Evolutionary conservation across 2,797 vertebrate species (phyloP), one percentile per base, ranked within the genome.

Genomic region (Atherinosoma microstoma): DNA sequence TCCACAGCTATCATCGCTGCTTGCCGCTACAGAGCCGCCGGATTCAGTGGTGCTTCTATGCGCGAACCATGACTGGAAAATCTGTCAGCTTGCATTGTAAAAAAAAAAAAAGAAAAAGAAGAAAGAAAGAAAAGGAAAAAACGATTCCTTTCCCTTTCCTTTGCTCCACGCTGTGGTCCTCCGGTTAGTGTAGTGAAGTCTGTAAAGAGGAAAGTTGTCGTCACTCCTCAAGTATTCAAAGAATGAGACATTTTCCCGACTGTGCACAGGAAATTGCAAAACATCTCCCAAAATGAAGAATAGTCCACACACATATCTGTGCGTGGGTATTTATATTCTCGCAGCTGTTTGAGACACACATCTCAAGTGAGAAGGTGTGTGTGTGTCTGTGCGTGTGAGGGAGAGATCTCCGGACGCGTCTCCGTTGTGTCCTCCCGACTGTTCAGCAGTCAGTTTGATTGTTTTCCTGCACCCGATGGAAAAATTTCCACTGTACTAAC

Each of bases 201-300:
- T 66, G 74, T 66, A 60, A 59, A 53, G 68, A 72, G 85, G 87
- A 93, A 93, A 93, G 88, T 93, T 93, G 85, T 76, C 87, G 87
- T 92, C 91, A 91, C 88, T 92, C 90, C 83, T 87, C 84, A 92
- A 91, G 85, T 91, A 90, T 92, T 75, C 70, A 83, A 82, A 90
- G 74, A 88, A 89, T 66, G 79, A 82, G 66, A 64, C 84, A 76
- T 84, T 60, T 67, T 51, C 20, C 59, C 58, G 70, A 45, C 67
- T 69, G 80, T 80, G 74, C 64, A 70, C 69, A 27, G 70, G n/a
- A 83, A 80, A 78, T n/a, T 22, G 54, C 9, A 6, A 35, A 77
- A 60, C 78, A 63, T 47, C 58, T 53, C 61, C 56, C 9, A 20
- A 8, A 18, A 65, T 13, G 69, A 73, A 38, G 56, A 49, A 22